These are phyloP conservation scores for Anthonomus grandis DNA, from an alignment of 1,140 invertebrate species.

Conservation along the genomic window DNA sequence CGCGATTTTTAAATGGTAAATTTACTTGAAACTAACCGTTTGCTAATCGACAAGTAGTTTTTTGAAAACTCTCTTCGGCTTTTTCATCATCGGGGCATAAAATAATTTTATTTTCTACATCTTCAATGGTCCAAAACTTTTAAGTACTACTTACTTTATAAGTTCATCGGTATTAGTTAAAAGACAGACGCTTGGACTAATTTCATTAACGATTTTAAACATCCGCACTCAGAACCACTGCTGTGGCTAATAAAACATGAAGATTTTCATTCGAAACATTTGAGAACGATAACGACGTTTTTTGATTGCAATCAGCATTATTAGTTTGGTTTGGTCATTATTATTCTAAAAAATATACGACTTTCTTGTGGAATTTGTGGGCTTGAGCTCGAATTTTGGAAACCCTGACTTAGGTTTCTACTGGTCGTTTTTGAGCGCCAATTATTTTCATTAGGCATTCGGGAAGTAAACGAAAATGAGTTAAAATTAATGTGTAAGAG, in stretches of 20 bases:
- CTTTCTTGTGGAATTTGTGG: neutral
- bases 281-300: neutral
- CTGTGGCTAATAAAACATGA: conserved; percentile 2
- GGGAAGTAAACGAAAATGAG: neutral
- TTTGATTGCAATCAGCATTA: neutral
- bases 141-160: too few relatives aligned
- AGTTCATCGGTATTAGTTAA: neutral
- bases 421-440: too few relatives aligned
- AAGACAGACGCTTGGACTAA: neutral
- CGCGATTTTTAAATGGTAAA: conserved; percentile 10
- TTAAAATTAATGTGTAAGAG: conserved; percentile 3
- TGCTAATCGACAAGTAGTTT: neutral
- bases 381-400: neutral
- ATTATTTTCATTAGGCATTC: neutral
- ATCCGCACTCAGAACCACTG: neutral
- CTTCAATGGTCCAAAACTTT: conserved; percentile 11
- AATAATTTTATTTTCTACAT: neutral
- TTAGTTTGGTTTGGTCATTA: neutral
- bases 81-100: neutral
- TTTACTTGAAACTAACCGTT: conserved; percentile 12
- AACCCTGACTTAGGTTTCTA: too few relatives aligned
- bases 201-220: neutral
- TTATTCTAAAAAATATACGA: conserved; percentile 1
- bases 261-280: conserved; percentile 2
- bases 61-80: conserved; percentile 2